Evolutionary conservation across 2,888 invertebrate species (phyloP).

Genomic region (Erebia epiphron): DNA sequence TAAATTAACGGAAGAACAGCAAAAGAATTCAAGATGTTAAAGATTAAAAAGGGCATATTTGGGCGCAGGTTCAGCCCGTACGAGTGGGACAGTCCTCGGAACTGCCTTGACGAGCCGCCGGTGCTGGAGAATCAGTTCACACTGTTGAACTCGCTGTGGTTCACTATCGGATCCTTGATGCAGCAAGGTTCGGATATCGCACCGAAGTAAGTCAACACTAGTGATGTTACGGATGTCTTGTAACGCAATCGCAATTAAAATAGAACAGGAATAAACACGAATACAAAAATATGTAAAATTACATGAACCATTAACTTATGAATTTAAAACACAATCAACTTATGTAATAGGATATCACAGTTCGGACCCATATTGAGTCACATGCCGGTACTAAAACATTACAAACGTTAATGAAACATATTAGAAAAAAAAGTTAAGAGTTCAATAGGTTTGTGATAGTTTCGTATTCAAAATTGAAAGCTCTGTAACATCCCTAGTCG

Average conservation of each 20-base stretch:
- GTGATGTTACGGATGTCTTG: constrained; percentile 25
- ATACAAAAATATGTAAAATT: background rate
- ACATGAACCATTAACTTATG: too few relatives aligned
- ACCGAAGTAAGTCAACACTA: constrained; percentile 88
- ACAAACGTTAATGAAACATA: too few relatives aligned
- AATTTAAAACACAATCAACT: too few relatives aligned
- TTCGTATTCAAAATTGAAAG: constrained; percentile 9
- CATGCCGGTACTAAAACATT: too few relatives aligned
- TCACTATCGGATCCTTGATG: constrained; percentile 96
- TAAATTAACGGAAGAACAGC: constrained; percentile 22
- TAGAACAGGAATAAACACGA: background rate
- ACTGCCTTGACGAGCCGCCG: constrained; percentile 92
- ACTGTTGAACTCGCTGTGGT: constrained; percentile 96
- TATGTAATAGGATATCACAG: too few relatives aligned
- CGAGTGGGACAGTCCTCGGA: constrained; percentile 96
- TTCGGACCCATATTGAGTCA: too few relatives aligned
- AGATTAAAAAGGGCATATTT: constrained; percentile 59
- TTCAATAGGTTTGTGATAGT: background rate
- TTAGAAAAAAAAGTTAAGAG: too few relatives aligned
- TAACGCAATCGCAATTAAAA: background rate
- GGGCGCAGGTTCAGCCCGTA: constrained; percentile 93
- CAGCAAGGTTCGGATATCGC: constrained; percentile 97
- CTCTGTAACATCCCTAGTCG: constrained; percentile 37
- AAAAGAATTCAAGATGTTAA: constrained; percentile 29
- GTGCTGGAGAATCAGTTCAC: constrained; percentile 95